Base-by-base conservation (phyloP, 2,888 invertebrate species). In the Latrodectus elegans region DNA sequence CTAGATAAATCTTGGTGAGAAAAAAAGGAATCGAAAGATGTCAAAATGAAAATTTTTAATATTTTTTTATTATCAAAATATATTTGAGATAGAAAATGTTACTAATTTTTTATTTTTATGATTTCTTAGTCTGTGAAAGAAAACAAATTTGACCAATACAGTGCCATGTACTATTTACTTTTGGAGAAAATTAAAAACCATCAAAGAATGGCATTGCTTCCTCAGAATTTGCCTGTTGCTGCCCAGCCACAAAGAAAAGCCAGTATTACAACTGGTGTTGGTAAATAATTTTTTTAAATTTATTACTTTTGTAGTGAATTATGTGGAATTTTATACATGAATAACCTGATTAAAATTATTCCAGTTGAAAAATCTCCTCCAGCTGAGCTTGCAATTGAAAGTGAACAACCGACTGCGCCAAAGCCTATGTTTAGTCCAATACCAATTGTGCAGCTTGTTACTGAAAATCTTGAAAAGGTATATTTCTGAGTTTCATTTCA, bases 151-250 rank as follows among this genome's bases (percentile, higher is more conserved):
- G 97, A 98, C 93, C 97, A 97, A 93, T 96, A 97, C 90, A 96
- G 96, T 91, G 98, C 98, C 90, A 97, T 98, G 91, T 98, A 98
- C 92, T 96, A 97, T 92, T 93, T 98, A 89, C 94, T 98, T 71
- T 94, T 96, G 91, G 97, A 98, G 92, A 92, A 92, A 89, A 90
- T 92, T 89, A 91, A 92, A 84, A 90, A 92, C 90, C 92, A 92
- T 88, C 92, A 92, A 52, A 90, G 91, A 83, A 90, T 91, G 75
- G 78, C 91, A 60, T 80, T 91, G 74, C 90, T 91, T 70, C 91
- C 91, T 55, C 91, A 90, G 74, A 91, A 90, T 87, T 65, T 90
- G 22, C 90, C 90, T 17, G 90, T 92, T 72, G 91, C 91, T 65
- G 92, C 92, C 14, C 91, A 92, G 55, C 92, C 93, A 49, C 92